Percentiles rank a stretch among this genome's conserved stretches.
These are phyloP conservation scores for Pyrocoelia pectoralis DNA, from an alignment of 2,888 invertebrate genomes.

Conservation along the genomic window DNA sequence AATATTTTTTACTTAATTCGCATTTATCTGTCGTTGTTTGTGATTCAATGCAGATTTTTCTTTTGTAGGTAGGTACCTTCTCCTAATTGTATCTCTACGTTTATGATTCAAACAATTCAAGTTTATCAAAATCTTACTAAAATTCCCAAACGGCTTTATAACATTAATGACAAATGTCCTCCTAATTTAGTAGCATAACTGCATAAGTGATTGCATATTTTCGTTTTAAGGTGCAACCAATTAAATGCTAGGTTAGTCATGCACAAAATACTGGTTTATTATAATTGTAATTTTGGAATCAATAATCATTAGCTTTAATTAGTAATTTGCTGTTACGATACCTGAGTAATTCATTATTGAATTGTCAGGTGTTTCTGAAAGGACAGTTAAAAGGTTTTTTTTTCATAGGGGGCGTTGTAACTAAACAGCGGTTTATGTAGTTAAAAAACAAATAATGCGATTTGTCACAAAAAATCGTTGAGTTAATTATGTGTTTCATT, in stretches of 20 bases:
- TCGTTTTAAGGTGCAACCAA: no score
- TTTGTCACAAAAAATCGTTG: constrained; percentile 32
- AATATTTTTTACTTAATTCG: no score
- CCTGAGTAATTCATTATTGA: constrained; percentile 20
- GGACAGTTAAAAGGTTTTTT: constrained; percentile 36
- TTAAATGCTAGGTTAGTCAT: background rate
- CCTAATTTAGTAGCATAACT: no score
- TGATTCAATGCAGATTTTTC: no score
- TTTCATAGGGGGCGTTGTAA: constrained; percentile 20
- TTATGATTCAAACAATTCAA: no score
- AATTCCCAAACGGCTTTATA: no score
- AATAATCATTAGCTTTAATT: constrained; percentile 10
- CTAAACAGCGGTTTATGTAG: constrained; percentile 26
- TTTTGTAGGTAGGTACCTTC: no score
- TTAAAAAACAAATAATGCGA: constrained; percentile 34
- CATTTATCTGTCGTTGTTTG: no score
- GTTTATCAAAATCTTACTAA: no score
- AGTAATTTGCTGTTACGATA: constrained; percentile 5
- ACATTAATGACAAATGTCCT: no score
- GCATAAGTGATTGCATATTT: no score
- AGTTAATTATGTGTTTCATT: constrained; percentile 33
- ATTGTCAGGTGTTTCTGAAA: constrained; percentile 32
- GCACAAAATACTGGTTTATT: background rate
- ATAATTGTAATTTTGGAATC: background rate
- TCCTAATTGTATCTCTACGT: no score